Conservation (phyloP, 2,888 invertebrate species). For the Tupiocoris notatus region DNA sequence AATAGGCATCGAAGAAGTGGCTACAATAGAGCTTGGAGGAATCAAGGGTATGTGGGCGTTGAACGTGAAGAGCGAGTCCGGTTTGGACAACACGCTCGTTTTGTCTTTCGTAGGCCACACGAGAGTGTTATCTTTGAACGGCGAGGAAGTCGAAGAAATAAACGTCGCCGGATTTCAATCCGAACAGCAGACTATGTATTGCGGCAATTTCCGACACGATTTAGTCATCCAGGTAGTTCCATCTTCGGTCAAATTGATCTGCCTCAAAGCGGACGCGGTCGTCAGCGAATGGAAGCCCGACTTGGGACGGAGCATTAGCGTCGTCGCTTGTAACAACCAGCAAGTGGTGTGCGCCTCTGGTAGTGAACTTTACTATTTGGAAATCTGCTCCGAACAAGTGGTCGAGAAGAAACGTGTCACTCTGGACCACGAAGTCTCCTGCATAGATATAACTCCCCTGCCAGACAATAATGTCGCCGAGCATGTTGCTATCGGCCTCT, state of each 20-base stretch:
- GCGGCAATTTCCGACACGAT: conserved; percentile 82
- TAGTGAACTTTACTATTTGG: conserved; percentile 78
- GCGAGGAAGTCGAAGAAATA: conserved; percentile 97
- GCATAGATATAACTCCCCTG: conserved; percentile 86
- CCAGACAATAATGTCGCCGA: conserved; percentile 60
- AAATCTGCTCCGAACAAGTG: conserved; percentile 66
- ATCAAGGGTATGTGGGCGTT: conserved; percentile 98
- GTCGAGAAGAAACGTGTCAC: conserved; percentile 66
- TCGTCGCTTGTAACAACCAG: conserved; percentile 76
- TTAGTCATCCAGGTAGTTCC: conserved; percentile 80
- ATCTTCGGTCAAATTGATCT: conserved; percentile 69
- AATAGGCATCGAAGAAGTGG: conserved; percentile 97
- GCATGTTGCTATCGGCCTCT: conserved; percentile 87
- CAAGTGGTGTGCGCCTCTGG: conserved; percentile 85
- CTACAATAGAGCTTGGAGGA: conserved; percentile 93
- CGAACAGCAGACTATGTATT: conserved; percentile 90
- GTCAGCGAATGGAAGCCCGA: conserved; percentile 69
- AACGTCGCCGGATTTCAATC: conserved; percentile 88
- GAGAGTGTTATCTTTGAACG: conserved; percentile 80
- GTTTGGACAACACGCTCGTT: conserved; percentile 85
- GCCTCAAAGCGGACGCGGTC: conserved; percentile 57
- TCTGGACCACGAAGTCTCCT: conserved; percentile 93
- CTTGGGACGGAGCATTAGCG: conserved; percentile 72
- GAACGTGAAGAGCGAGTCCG: conserved; percentile 59
- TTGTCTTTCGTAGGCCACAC: conserved; percentile 97